Evolutionary conservation across 2,888 invertebrate genomes (phyloP).

Genomic region (Willowsia nigromaculata): DNA sequence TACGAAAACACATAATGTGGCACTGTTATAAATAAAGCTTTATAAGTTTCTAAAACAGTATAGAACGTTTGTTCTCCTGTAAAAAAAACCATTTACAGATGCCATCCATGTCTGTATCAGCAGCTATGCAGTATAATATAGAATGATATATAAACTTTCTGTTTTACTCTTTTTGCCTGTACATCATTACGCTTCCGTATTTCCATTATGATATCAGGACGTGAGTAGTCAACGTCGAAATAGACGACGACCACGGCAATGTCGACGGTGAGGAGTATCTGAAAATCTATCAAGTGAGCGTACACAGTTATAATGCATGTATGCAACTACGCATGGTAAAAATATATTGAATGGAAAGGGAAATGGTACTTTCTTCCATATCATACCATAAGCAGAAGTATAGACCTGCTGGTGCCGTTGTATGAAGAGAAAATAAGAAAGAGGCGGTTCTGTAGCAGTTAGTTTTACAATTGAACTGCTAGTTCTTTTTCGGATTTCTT

Average conservation of each 20-base stretch:
- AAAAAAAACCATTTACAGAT: constrained; percentile 10
- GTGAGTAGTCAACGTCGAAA: not conserved
- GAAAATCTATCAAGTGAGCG: constrained; percentile 6
- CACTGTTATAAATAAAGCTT: not conserved
- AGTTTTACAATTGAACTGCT: constrained; percentile 13
- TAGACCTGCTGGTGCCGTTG: not conserved
- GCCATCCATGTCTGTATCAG: not conserved
- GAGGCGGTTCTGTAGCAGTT: constrained; percentile 17
- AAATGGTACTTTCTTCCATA: not conserved
- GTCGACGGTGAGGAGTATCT: constrained; percentile 11
- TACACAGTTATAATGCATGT: not conserved
- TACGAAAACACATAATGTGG: not conserved
- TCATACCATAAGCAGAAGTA: not conserved
- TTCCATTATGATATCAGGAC: not conserved
- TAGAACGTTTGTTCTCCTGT: too few relatives aligned
- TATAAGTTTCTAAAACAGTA: too few relatives aligned
- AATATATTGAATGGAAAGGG: not conserved
- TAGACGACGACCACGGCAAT: not conserved
- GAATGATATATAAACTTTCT: constrained; percentile 52
- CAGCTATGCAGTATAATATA: constrained; percentile 45
- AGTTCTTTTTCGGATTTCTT: not conserved
- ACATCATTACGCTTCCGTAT: constrained; percentile 20
- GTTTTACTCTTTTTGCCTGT: not conserved
- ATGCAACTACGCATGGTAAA: not conserved
- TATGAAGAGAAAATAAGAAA: not conserved